Base-by-base conservation (phyloP, 2,888 invertebrate species). In the Rhagium mordax region DNA sequence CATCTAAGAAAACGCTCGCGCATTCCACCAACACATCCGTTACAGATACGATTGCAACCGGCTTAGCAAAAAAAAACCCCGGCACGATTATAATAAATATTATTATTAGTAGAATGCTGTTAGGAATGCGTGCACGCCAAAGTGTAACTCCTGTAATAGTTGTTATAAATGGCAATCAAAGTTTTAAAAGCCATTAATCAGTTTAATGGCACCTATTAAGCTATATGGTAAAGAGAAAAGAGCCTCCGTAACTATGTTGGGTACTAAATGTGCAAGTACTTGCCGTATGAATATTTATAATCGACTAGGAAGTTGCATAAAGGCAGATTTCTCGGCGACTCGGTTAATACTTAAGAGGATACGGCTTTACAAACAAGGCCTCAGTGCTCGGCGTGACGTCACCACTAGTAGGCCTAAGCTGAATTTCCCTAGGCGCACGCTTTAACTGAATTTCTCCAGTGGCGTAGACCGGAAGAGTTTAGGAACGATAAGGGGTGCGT, bases 161-260 rank as follows among this genome's bases (percentile, higher is more conserved):
- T 61, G 48, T 61, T 61, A 47, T 48, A 59, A 59, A 59, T 61
- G 61, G 61, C 21, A 61, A 61, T 61, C 61, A 47, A 61, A 61
- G 41, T 47, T 61, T 47, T 47, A 47, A 61, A 61, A 41, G 61
- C 61, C 21, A 61, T 61, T 61, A 61, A 61, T 61, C 61, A 61
- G 61, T 61, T 61, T 61, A 61, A 61, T 61, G 15, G 47, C 47
- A n/a, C 41, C 47, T n/a, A 61, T 61, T 61, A 61, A 61, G 48
- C 61, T 61, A 61, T 29, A 61, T 61, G 47, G 21, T 21, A 48
- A 51, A 21, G 13, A 10, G 61, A 61, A 47, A 61, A 61, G 47
- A 47, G 61, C 18, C 41, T 61, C 47, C 7, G 16, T 61, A 61
- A 61, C 61, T 47, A 61, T 21, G 47, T 21, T 61, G n/a, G 61